Base-by-base conservation (phyloP, 2,888 invertebrate genomes). In the Pammene aurita region DNA sequence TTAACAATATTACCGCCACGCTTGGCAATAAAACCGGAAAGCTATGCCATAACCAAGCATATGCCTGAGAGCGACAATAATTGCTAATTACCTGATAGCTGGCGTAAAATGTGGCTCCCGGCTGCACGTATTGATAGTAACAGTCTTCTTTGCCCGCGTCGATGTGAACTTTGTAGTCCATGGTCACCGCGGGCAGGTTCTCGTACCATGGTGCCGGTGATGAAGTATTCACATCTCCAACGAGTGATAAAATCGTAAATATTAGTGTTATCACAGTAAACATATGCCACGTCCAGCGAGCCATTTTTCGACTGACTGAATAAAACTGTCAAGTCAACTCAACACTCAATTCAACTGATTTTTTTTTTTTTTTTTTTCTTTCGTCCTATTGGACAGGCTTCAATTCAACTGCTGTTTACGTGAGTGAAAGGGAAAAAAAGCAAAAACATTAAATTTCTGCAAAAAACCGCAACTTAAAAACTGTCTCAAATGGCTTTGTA, bases 111-210 rank as follows among this genome's bases (percentile, higher is more conserved):
- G 97, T 97, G 26, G 98, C 97, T 65, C 97, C 97, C 67, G 96
- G 95, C 80, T 97, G 96, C 70, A 98, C 97, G 92, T 96, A 97
- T 93, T 98, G 98, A 87, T 95, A 98, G 89, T 98, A 98, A 89
- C 98, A 98, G 83, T 98, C 98, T 89, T 98, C 98, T 78, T 93
- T 93, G 68, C 98, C 98, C n/a, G 98, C 97, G 80, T 97, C 97
- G 72, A 98, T 95, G 87, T 98, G 97, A 44, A 98, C 96, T 91
- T 98, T 98, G 85, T 98, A 98, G 84, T 98, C 98, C 96, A 98
- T 97, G 1, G 97, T 97, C 42, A 98, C 97, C 10, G 98, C 98
- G 11, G 98, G 98, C 67, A 97, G 88, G 76, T 95, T 95, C 86
- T 97, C 97, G 85, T 97, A 97, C 96, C 96, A 97, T 84, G 96